Base-by-base conservation (phyloP, 1,140 invertebrate species). In the Pseudomyrmex flavicornis region DNA sequence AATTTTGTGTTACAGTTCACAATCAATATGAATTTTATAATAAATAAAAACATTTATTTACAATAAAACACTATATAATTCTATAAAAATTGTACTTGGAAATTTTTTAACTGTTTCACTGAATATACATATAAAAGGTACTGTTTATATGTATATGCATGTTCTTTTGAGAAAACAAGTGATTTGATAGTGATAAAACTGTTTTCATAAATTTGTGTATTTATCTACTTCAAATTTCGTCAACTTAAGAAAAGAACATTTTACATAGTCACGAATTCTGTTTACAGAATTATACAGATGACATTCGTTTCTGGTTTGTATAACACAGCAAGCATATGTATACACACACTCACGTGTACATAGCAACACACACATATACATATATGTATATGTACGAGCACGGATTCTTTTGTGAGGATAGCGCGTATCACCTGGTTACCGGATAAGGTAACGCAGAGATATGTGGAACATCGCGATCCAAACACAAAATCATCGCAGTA, bases 401-500 rank as follows among this genome's bases (percentile, higher is more conserved):
- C 52, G 76, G 35, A 79, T 59, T 79, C 20, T 26, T 80, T 50
- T 15, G 76, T 22, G 46, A 72, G 66, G 7, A 80, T 77, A n/a
- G 62, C 62, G 26, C 74, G 48, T 66, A 56, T 61, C 54, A 80
- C 66, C 66, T 70, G 54, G 54, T 61, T 80, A 72, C 54, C 66
- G 10, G 44, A 80, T 72, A 80, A 80, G 56, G 76, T 70, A 80
- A 80, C 66, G 61, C 44, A 22, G 2, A 70, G 54, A 61, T 61
- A 50, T n/a, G 9, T 2, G 2, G 4, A 7, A 7, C 22, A 62
- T 15, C 35, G 44, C 52, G 20, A 56, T 20, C 44, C 26, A 8
- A 17, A 1, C 17, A 56, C 44, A 44, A 65, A 13, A 13, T 7
- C 44, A n/a, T 26, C 9, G 17, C 44, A 3, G 20, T 54, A 7